These are phyloP conservation scores for Thymelicus lineola DNA, from an alignment of 2,888 invertebrate species.

Conservation along the genomic window DNA sequence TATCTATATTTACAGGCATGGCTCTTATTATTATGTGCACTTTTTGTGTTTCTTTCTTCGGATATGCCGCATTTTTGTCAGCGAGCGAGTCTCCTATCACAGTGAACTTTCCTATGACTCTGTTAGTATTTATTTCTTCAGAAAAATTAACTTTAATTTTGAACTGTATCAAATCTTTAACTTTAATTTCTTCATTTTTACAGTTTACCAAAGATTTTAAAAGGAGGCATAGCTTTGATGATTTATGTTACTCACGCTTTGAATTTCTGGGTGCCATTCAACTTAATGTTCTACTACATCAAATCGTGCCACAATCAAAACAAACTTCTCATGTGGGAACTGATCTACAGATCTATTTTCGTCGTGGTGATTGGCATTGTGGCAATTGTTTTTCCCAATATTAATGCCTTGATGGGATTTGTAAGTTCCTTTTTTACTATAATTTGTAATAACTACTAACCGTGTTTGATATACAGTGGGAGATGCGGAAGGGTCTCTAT, in stretches of 20 bases:
- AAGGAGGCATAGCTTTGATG: slow-evolving; percentile 63
- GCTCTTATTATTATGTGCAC: slow-evolving; percentile 45
- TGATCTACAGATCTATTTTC: slow-evolving; percentile 58
- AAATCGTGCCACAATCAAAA: slow-evolving; percentile 45
- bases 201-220: slow-evolving; percentile 63
- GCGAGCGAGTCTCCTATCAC: slow-evolving; percentile 63
- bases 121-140: slow-evolving; percentile 54
- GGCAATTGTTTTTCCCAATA: slow-evolving; percentile 64
- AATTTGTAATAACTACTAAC: no score
- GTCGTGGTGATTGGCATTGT: slow-evolving; percentile 50
- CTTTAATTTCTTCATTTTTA: slow-evolving; percentile 40
- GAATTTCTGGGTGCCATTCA: slow-evolving; percentile 73
- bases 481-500: no score
- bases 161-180: no score
- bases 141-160: no score
- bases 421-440: slow-evolving; percentile 57
- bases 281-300: slow-evolving; percentile 63
- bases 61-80: slow-evolving; percentile 60
- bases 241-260: slow-evolving; percentile 68
- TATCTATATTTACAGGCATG: slow-evolving; percentile 59
- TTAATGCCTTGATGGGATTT: slow-evolving; percentile 69
- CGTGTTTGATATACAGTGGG: no score
- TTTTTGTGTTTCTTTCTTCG: slow-evolving; percentile 59
- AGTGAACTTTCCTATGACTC: slow-evolving; percentile 66
- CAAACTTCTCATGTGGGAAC: slow-evolving; percentile 52